phyloP scores from a whole-genome alignment of 2,797 vertebrate species.

The Serranus cabrilla region DNA sequence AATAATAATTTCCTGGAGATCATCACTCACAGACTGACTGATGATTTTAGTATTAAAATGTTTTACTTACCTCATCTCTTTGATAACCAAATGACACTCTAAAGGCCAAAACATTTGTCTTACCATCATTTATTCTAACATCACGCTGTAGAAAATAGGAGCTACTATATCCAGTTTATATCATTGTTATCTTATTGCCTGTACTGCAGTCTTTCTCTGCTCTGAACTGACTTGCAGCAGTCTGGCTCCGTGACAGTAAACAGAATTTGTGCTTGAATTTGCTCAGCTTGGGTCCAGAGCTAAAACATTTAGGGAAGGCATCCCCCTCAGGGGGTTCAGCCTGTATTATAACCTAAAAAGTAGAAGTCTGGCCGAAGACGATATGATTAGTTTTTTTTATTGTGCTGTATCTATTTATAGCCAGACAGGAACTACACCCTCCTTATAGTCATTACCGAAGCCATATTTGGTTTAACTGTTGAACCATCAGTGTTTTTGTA shows the following conservation, averaged over 20 bases:
- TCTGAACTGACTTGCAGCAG: conserved; percentile 23
- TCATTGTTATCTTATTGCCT: neutral
- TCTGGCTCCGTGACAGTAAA: conserved; percentile 48
- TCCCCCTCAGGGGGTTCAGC: conserved; percentile 30
- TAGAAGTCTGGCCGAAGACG: conserved; percentile 48
- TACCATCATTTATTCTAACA: neutral
- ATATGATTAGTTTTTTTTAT: conserved; percentile 52
- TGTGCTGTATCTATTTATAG: conserved; percentile 24
- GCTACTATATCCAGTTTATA: neutral
- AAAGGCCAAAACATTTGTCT: neutral
- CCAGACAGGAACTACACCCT: neutral
- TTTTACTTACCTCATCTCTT: neutral
- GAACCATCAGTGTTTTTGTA: conserved; percentile 18
- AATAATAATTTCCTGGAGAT: conserved; percentile 29
- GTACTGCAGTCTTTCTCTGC: conserved; percentile 17
- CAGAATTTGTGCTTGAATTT: conserved; percentile 38
- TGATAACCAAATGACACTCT: conserved; percentile 4
- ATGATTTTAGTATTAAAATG: neutral
- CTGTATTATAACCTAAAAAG: conserved; percentile 55
- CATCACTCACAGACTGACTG: conserved; percentile 29
- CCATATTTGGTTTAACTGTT: conserved; percentile 13
- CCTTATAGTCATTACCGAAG: conserved; percentile 1
- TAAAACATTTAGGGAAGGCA: conserved; percentile 50
- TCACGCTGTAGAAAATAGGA: neutral
- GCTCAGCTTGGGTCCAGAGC: conserved; percentile 43